These are phyloP conservation scores for Poicephalus meyeri DNA, from an alignment of 2,113 vertebrate species.

Conservation along the genomic window DNA sequence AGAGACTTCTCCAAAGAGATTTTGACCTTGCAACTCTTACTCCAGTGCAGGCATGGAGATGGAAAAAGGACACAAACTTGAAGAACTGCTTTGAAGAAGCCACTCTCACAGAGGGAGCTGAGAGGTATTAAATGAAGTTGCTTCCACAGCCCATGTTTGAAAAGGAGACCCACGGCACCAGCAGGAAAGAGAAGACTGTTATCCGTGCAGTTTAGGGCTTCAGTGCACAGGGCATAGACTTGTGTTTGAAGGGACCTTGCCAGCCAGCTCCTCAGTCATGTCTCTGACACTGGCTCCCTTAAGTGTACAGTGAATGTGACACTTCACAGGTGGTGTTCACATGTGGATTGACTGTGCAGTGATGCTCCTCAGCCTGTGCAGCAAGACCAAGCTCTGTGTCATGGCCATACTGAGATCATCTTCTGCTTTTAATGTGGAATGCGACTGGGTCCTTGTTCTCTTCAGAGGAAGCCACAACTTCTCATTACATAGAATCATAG, in stretches of 20 bases:
- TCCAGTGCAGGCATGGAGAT: not conserved
- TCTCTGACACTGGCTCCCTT: not conserved
- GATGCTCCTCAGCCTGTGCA: not conserved
- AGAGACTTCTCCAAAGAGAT: not conserved
- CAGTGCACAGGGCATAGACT: not conserved
- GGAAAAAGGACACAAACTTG: not conserved
- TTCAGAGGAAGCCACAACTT: not conserved
- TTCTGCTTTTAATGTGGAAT: not conserved
- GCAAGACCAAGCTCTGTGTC: not conserved
- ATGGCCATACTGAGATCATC: not conserved
- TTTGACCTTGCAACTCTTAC: not conserved
- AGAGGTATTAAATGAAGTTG: not conserved
- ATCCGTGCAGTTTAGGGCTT: not conserved
- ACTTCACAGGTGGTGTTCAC: not conserved
- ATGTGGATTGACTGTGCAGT: not conserved
- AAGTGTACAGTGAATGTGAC: not conserved
- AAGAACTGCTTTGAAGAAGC: not conserved
- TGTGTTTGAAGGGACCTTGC: not conserved
- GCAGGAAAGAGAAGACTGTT: not conserved
- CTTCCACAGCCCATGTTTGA: not conserved
- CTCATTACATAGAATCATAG: not conserved
- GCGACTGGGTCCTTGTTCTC: not conserved
- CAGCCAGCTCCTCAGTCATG: not conserved
- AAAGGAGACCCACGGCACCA: not conserved
- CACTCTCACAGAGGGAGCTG: not conserved